These are phyloP conservation scores for Sarcophaga variegata DNA, from an alignment of 2,888 invertebrate genomes.

Conservation along the genomic window DNA sequence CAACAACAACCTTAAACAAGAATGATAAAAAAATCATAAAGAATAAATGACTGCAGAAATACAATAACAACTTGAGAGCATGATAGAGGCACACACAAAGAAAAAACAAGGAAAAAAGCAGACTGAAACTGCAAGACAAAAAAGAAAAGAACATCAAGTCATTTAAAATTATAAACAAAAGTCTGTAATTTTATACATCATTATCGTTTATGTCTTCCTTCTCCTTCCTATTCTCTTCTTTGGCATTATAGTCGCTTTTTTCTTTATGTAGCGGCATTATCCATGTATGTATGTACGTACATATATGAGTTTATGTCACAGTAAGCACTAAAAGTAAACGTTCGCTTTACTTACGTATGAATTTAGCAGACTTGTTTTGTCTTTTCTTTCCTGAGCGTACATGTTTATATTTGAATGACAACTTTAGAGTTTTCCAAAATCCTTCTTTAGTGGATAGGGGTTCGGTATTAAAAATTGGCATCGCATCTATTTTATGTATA, in stretches of 20 bases:
- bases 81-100: background rate
- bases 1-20: conserved; percentile 3
- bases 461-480: too few species aligned
- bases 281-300: background rate
- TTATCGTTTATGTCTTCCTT: conserved; percentile 38
- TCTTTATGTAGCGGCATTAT: background rate
- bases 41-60: conserved; percentile 47
- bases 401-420: too few species aligned
- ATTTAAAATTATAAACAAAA: conserved; percentile 50
- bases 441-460: too few species aligned
- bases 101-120: background rate
- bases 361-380: too few species aligned
- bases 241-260: background rate
- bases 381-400: too few species aligned
- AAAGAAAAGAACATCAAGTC: conserved; percentile 62
- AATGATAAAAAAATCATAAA: conserved; percentile 3
- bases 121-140: background rate
- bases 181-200: conserved; percentile 58
- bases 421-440: too few species aligned
- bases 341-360: too few species aligned
- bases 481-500: too few species aligned
- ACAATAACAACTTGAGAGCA: background rate
- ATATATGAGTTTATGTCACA: too few species aligned
- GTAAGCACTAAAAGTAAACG: too few species aligned
- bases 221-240: background rate